Percentiles rank a stretch among this genome's conserved stretches.
Evolutionary conservation across 2,797 vertebrate species (phyloP).

Genomic region (Okamejei kenojei): DNA sequence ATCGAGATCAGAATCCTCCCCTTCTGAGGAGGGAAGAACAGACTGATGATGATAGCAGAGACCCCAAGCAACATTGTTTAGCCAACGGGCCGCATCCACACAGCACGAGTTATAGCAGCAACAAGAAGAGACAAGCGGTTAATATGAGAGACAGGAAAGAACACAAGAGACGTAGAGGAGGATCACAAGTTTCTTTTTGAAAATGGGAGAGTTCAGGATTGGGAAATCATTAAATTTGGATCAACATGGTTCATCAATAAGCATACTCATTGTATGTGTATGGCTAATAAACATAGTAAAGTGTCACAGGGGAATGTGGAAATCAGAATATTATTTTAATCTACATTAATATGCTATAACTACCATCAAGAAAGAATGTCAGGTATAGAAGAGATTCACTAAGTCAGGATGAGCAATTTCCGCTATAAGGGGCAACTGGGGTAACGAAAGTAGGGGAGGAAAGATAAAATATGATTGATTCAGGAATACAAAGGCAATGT

Average conservation of each 20-base stretch:
- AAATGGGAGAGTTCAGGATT: no score
- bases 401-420: background rate
- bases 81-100: conserved; percentile 45
- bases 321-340: background rate
- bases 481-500: background rate
- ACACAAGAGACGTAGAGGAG: conserved; percentile 40
- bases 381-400: background rate
- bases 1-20: conserved; percentile 16
- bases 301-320: background rate
- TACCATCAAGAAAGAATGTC: background rate
- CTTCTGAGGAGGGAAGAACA: conserved; percentile 45
- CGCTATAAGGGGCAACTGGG: background rate
- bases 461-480: no score
- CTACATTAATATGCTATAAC: background rate
- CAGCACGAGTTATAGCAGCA: conserved; percentile 40
- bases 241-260: background rate
- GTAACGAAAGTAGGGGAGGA: background rate
- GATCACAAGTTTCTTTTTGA: background rate
- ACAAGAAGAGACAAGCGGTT: conserved; percentile 44
- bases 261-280: background rate
- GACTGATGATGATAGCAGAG: conserved; percentile 43
- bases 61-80: conserved; percentile 40
- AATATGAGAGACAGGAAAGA: conserved; percentile 45
- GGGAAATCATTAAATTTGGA: background rate
- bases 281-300: background rate